Conservation (phyloP, 2,888 invertebrate species). For the Frankliniella fusca region DNA sequence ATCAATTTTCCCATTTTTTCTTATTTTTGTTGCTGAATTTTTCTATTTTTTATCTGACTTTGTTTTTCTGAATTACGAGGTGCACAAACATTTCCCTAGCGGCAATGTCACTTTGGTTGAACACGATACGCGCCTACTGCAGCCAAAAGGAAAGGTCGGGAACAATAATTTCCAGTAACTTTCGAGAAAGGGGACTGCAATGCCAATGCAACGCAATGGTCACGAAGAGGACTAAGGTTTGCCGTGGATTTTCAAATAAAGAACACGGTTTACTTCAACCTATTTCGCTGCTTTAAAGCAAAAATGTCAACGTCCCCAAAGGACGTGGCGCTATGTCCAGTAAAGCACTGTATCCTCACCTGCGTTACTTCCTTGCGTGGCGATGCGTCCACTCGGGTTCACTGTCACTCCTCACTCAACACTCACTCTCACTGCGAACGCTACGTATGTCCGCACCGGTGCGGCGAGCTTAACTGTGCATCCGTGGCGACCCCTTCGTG, state of each 20-base stretch:
- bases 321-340: neutral
- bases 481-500: neutral
- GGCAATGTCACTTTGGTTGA: too few relatives aligned
- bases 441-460: neutral
- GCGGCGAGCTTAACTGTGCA: slow-evolving; percentile 15
- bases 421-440: neutral
- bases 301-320: too few relatives aligned
- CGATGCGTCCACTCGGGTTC: neutral
- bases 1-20: too few relatives aligned
- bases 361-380: neutral
- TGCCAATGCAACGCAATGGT: too few relatives aligned
- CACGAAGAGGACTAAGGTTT: too few relatives aligned
- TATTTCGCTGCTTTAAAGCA: neutral
- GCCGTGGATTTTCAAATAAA: neutral
- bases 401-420: neutral
- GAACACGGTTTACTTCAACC: neutral
- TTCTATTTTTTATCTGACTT: too few relatives aligned
- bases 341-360: neutral
- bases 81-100: too few relatives aligned
- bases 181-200: neutral
- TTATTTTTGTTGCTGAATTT: too few relatives aligned
- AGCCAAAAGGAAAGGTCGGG: too few relatives aligned
- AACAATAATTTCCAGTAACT: too few relatives aligned
- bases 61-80: too few relatives aligned
- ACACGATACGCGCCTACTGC: too few relatives aligned